phyloP scores from a whole-genome alignment of 1,140 invertebrate species.

The Lethrus apterus region DNA sequence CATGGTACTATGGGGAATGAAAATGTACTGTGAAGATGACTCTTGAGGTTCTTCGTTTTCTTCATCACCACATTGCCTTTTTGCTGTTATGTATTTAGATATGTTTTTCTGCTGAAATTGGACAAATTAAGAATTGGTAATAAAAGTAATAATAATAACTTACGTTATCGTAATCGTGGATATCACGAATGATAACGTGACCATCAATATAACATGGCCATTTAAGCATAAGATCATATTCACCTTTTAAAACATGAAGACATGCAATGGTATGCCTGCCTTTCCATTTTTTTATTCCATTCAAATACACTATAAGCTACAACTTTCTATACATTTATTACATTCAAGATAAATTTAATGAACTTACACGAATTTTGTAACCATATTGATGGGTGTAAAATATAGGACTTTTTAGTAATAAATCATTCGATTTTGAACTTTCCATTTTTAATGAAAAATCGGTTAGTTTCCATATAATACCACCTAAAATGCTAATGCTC shows the following conservation, averaged over 20 bases:
- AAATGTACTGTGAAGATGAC: slow-evolving; percentile 59
- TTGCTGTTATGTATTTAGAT: slow-evolving; percentile 46
- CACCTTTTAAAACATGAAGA: slow-evolving; percentile 54
- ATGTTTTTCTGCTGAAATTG: slow-evolving; percentile 39
- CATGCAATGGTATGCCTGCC: slow-evolving; percentile 60
- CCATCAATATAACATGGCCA: slow-evolving; percentile 61
- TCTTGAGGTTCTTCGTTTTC: slow-evolving; percentile 44
- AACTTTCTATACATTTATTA: slow-evolving; percentile 17
- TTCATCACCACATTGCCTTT: slow-evolving; percentile 40
- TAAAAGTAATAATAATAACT: too few relatives aligned
- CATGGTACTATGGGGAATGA: slow-evolving; percentile 61
- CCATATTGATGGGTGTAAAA: slow-evolving; percentile 62
- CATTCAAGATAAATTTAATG: slow-evolving; percentile 1
- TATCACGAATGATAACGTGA: slow-evolving; percentile 55
- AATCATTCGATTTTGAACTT: slow-evolving; percentile 55
- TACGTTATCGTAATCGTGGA: slow-evolving; percentile 28
- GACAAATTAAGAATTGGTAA: background rate
- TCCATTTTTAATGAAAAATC: slow-evolving; percentile 56
- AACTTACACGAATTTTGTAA: slow-evolving; percentile 60
- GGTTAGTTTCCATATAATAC: slow-evolving; percentile 61
- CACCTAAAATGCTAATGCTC: slow-evolving; percentile 40
- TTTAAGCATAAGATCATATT: slow-evolving; percentile 59
- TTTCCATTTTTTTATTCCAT: slow-evolving; percentile 65
- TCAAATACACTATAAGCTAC: slow-evolving; percentile 57
- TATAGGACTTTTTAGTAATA: slow-evolving; percentile 52